Evolutionary conservation across 2,113 vertebrate genomes (phyloP), one percentile per base, ranked within the genome.

Genomic region (Haplochromis burtoni): DNA sequence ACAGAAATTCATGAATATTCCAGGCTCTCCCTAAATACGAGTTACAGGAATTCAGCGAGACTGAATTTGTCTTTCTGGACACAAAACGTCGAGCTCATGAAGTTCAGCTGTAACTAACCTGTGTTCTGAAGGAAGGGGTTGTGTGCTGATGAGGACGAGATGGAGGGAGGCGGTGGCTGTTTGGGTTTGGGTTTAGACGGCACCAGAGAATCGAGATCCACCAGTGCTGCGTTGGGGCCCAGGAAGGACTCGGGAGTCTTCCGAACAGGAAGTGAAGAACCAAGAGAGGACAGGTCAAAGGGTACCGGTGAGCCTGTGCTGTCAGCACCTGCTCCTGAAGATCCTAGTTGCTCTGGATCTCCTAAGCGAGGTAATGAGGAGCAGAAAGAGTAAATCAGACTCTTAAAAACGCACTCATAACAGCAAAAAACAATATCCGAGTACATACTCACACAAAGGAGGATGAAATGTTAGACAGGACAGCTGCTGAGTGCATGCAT

Each of bases 171-270:
- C 0, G 96, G 95, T 0, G 93, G 95, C 93, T 96, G 96, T 89
- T 97, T 97, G 81, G 96, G 94, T 93, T 96, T 97, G 83, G 97
- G 96, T 94, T 97, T 97, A 63, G 97, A 97, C 10, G 97, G 97
- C 88, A 98, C 92, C 84, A 98, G 94, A 0, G 97, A 98, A 93
- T 98, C 98, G 49, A 98, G 95, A 88, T 98, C 98, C 8, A 98
- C 98, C 2, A 98, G 97, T 2, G 98, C 95, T 2, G 98, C 98
- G 0, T 98, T 98, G 85, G 98, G 98, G 16, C 98, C 98, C 66
- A 98, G 96, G 93, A 98, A 98, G 1, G 98, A 98, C 94, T 98
- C 97, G 0, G 98, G 98, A 1, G 98, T 98, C 94, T 98, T 98
- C 51, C 98, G 96, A 6, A 97, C 96, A 10, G 97, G 97, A 5